phyloP scores from a whole-genome alignment of 2,888 invertebrate species.

The Andrena flavipes region DNA sequence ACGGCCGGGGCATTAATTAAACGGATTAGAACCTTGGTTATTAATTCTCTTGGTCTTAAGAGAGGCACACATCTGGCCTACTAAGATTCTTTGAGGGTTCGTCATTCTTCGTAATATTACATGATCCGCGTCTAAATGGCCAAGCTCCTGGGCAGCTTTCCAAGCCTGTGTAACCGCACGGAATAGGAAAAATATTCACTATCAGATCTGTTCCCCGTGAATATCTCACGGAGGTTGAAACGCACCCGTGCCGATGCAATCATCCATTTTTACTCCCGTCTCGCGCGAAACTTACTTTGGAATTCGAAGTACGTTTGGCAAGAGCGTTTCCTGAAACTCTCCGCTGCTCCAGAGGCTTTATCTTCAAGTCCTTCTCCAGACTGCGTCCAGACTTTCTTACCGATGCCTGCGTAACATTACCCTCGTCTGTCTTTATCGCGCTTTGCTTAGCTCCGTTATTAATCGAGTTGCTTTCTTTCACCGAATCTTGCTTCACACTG shows the following conservation, averaged over 20 bases:
- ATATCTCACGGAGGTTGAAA: constrained; percentile 34
- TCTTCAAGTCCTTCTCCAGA: constrained; percentile 8
- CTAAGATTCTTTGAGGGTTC: constrained; percentile 75
- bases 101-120: constrained; percentile 74
- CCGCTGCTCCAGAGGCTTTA: constrained; percentile 31
- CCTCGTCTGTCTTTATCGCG: not conserved
- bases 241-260: constrained; percentile 24
- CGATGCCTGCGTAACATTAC: not conserved
- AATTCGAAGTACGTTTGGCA: constrained; percentile 41
- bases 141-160: constrained; percentile 64
- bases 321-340: constrained; percentile 33
- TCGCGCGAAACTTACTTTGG: constrained; percentile 43
- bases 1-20: constrained; percentile 19
- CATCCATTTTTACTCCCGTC: not conserved
- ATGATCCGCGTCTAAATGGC: constrained; percentile 69
- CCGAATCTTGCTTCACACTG: not conserved
- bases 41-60: constrained; percentile 73
- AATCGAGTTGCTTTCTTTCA: not conserved
- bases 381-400: not conserved
- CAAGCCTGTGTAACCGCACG: constrained; percentile 53
- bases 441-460: not conserved
- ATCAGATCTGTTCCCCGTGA: constrained; percentile 52
- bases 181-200: constrained; percentile 54
- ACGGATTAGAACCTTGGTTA: constrained; percentile 67
- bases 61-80: constrained; percentile 75